A percentile compares a stretch with the other conserved stretches of the same genome.
Conservation (phyloP, 2,888 invertebrate genomes). For the Xestia ashworthii region DNA sequence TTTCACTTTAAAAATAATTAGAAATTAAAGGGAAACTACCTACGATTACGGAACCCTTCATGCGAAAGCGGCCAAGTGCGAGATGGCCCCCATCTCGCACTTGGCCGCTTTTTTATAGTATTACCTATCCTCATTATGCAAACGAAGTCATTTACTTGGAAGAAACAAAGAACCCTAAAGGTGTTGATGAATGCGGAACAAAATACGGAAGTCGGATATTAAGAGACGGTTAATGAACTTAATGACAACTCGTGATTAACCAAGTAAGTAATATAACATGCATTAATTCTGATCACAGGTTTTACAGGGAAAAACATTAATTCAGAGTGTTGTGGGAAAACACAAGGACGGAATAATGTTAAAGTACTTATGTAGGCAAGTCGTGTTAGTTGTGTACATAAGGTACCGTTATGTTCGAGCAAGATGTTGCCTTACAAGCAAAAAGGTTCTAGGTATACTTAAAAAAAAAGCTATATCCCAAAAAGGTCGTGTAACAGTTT, state of each 20-base stretch:
- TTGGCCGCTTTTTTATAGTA: no score
- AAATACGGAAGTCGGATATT: constrained; percentile 55
- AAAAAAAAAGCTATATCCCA: not conserved
- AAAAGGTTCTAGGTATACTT: not conserved
- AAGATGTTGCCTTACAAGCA: constrained; percentile 11
- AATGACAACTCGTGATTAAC: constrained; percentile 52
- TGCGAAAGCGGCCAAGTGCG: no score
- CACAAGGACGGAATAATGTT: constrained; percentile 27
- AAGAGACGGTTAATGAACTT: constrained; percentile 51
- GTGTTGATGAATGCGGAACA: constrained; percentile 60
- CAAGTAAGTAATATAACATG: not conserved
- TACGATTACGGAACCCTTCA: no score
- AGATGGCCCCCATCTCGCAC: no score
- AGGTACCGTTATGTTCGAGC: not conserved
- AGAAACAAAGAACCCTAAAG: constrained; percentile 48
- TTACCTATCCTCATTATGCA: constrained; percentile 26
- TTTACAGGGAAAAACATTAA: constrained; percentile 39
- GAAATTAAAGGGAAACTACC: no score
- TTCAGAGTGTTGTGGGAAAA: constrained; percentile 26
- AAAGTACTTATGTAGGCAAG: constrained; percentile 16
- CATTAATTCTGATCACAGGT: constrained; percentile 40
- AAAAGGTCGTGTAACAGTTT: no score
- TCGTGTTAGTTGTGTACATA: not conserved
- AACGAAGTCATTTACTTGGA: constrained; percentile 28
- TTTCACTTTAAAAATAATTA: no score